Conservation (phyloP, 2,797 vertebrate genomes). For the Acestrorhynchus altus region DNA sequence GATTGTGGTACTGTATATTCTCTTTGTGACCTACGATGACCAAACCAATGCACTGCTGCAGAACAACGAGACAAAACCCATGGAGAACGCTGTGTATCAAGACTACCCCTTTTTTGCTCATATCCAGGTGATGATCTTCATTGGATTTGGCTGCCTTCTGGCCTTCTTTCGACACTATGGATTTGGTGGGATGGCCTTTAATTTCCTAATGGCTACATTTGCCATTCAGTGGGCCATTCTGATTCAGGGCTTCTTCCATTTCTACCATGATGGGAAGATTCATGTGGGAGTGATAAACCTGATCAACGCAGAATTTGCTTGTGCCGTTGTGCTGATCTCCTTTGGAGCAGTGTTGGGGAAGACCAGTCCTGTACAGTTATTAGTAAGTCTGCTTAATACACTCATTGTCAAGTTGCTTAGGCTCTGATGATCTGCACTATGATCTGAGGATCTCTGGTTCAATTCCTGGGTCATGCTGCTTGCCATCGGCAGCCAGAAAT, state of each 20-base stretch:
- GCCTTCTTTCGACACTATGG: constrained; percentile 83
- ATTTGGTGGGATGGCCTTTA: constrained; percentile 82
- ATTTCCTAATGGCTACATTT: constrained; percentile 84
- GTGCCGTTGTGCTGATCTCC: constrained; percentile 84
- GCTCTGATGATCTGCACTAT: no score
- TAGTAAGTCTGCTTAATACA: constrained; percentile 62
- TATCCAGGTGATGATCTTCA: constrained; percentile 86
- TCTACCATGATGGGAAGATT: constrained; percentile 75
- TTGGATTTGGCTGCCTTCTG: constrained; percentile 85
- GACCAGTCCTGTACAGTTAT: constrained; percentile 84
- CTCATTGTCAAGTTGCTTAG: no score
- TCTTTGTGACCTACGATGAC: constrained; percentile 81
- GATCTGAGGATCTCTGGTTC: no score
- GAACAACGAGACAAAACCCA: constrained; percentile 63
- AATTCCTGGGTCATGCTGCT: no score
- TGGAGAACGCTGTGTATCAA: constrained; percentile 71
- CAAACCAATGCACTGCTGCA: constrained; percentile 64
- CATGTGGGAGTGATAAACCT: constrained; percentile 80
- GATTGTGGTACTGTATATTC: constrained; percentile 74
- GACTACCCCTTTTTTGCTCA: constrained; percentile 84
- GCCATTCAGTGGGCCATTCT: constrained; percentile 85
- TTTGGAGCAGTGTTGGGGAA: constrained; percentile 84
- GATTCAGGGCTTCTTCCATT: constrained; percentile 84
- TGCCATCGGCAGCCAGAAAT: no score
- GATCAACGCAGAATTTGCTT: constrained; percentile 83